Percentiles rank a stretch among this genome's conserved stretches.
Evolutionary conservation across 1,140 invertebrate genomes (phyloP).

Genomic region (Drosophila baimaii): DNA sequence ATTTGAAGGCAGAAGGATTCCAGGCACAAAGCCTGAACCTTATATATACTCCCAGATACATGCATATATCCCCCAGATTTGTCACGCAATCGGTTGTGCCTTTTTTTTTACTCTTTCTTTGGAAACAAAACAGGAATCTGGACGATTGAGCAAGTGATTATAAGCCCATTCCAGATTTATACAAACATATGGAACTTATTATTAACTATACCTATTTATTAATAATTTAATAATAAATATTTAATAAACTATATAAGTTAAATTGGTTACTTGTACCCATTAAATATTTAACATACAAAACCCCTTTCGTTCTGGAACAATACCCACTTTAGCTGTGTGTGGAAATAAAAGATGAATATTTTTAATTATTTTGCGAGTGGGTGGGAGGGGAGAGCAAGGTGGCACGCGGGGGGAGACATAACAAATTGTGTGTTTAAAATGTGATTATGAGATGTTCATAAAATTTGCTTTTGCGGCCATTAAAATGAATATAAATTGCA

Average conservation of each 20-base stretch:
- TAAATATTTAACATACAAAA: no score
- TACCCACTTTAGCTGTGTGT: not conserved
- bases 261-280: no score
- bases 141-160: slow-evolving; percentile 2
- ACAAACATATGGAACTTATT: not conserved
- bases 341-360: slow-evolving; percentile 12
- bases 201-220: no score
- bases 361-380: slow-evolving; percentile 6
- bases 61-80: slow-evolving; percentile 6
- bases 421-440: slow-evolving; percentile 75
- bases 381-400: not conserved
- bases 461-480: slow-evolving; percentile 74
- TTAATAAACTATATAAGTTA: no score
- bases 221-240: not conserved
- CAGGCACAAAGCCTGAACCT: no score
- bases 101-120: no score
- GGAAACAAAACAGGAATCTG: no score
- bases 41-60: not conserved
- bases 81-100: slow-evolving; percentile 35
- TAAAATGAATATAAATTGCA: slow-evolving; percentile 74
- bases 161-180: not conserved
- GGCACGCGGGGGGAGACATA: slow-evolving; percentile 20
- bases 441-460: slow-evolving; percentile 71
- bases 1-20: not conserved
- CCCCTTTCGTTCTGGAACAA: no score